Percentiles rank a stretch among this genome's conserved stretches.
Evolutionary conservation across 2,113 vertebrate genomes (phyloP).

Genomic region (Mobula birostris): DNA sequence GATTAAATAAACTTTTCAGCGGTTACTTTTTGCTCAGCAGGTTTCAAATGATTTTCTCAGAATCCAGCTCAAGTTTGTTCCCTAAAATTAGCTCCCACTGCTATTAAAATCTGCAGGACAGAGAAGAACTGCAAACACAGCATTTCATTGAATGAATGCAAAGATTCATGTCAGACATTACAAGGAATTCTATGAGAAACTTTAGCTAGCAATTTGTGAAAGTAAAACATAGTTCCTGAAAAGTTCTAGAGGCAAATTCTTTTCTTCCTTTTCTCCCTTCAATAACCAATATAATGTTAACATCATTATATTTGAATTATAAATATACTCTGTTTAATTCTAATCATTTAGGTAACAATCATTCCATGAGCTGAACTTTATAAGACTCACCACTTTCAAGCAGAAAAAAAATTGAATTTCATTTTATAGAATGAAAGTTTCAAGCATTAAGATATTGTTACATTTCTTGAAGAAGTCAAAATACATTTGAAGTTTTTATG

Average conservation of each 20-base stretch:
- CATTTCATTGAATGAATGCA: conserved; percentile 7
- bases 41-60: neutral
- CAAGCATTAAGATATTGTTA: neutral
- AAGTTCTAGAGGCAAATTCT: neutral
- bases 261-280: neutral
- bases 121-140: neutral
- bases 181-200: neutral
- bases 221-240: neutral
- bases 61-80: neutral
- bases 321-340: neutral
- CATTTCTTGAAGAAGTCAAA: neutral
- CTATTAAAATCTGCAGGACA: conserved; percentile 3
- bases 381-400: neutral
- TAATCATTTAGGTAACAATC: neutral
- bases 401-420: neutral
- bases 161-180: neutral
- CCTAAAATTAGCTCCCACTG: conserved; percentile 18
- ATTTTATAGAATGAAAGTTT: neutral
- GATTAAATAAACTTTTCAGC: conserved; percentile 28
- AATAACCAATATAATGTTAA: neutral
- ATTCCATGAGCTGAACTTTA: neutral
- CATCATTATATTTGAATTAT: neutral
- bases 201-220: neutral
- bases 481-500: neutral
- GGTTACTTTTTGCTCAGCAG: neutral